Conservation (phyloP, 2,888 invertebrate genomes). For the Chorisops tibialis region DNA sequence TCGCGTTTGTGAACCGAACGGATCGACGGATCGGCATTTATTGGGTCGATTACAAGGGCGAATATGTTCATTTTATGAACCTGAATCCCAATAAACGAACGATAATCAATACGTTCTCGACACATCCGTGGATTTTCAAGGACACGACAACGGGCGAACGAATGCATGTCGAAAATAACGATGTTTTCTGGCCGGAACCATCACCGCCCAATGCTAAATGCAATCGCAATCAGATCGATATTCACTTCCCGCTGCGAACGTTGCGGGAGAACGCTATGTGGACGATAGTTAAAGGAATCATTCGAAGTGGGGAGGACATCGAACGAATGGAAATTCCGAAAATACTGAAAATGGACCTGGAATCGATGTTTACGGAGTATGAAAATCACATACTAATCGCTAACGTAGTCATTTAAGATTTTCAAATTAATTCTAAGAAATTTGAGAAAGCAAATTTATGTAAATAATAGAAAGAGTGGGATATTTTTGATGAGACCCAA, state of each 20-base stretch:
- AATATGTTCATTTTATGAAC: conserved; percentile 58
- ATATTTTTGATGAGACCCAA: too few relatives aligned
- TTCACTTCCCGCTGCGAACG: conserved; percentile 46
- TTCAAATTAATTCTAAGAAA: too few relatives aligned
- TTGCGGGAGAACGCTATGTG: conserved; percentile 44
- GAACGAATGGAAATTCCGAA: conserved; percentile 30
- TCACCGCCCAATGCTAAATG: conserved; percentile 38
- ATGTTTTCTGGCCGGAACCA: conserved; percentile 53
- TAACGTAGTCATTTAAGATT: too few relatives aligned
- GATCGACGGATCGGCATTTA: conserved; percentile 52
- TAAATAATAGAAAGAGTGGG: too few relatives aligned
- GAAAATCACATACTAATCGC: neutral
- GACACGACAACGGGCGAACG: conserved; percentile 67
- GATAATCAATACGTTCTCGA: conserved; percentile 68
- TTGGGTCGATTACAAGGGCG: conserved; percentile 76
- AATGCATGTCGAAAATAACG: conserved; percentile 57
- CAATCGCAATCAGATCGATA: conserved; percentile 37
- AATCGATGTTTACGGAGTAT: conserved; percentile 19
- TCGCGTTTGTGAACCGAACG: conserved; percentile 63
- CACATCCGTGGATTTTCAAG: conserved; percentile 82
- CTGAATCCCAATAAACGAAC: conserved; percentile 54
- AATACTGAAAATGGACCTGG: conserved; percentile 29
- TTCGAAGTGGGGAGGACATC: conserved; percentile 17
- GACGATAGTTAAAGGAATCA: conserved; percentile 27
- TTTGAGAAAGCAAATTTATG: too few relatives aligned